Conservation (phyloP, 2,797 vertebrate genomes). For the Tamandua tetradactyla region DNA sequence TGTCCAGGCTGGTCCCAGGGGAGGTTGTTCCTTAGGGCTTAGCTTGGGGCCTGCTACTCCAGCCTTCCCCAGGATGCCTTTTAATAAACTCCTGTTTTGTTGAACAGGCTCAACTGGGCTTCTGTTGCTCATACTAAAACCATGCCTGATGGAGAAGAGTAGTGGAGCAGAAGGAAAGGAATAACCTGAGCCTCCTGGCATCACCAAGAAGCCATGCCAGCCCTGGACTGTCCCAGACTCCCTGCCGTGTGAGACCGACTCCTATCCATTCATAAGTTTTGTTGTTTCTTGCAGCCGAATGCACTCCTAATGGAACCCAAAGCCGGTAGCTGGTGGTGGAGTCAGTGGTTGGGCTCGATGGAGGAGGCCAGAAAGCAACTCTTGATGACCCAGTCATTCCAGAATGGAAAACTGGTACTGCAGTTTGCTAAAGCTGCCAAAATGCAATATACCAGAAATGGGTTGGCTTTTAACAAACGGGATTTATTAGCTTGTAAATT, state of each 20-base stretch:
- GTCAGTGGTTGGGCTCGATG: not conserved
- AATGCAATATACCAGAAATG: too few relatives aligned
- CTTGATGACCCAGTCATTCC: not conserved
- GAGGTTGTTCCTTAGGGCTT: not conserved
- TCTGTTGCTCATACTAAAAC: not conserved
- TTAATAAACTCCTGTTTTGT: not conserved
- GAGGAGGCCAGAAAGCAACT: not conserved
- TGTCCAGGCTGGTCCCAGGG: not conserved
- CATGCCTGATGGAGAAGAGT: not conserved
- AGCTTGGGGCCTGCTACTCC: too few relatives aligned
- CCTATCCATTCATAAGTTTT: not conserved
- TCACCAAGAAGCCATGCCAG: not conserved
- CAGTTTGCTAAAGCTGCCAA: too few relatives aligned
- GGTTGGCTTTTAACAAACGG: too few relatives aligned
- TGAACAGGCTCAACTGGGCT: not conserved
- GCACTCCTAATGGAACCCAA: not conserved
- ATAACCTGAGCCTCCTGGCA: not conserved
- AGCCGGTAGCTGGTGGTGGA: too few relatives aligned
- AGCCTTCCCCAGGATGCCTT: not conserved
- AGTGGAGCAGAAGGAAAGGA: not conserved
- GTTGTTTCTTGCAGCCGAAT: not conserved
- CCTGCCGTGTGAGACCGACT: not conserved
- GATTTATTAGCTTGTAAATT: too few relatives aligned
- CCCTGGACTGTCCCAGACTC: not conserved
- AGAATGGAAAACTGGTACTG: not conserved